Conservation (phyloP, 1,140 invertebrate genomes). For the Condylostylus longicornis region DNA sequence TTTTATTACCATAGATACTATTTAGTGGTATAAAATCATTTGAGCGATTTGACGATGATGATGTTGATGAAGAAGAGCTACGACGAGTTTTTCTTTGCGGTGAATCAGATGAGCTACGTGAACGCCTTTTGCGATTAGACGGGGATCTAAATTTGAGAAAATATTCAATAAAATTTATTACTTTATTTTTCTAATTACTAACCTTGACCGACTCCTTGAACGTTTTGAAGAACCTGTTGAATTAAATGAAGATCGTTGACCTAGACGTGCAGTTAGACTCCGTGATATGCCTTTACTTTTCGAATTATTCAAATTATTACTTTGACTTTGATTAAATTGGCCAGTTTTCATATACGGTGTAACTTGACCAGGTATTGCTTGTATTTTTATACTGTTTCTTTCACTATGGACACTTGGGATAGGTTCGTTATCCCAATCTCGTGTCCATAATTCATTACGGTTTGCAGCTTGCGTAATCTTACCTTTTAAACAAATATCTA, state of each 20-base stretch:
- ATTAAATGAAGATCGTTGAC: slow-evolving; percentile 8
- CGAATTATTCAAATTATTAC: slow-evolving; percentile 2
- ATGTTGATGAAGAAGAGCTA: slow-evolving; percentile 12
- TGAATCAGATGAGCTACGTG: slow-evolving; percentile 19
- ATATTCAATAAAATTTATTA: not conserved
- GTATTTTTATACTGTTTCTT: slow-evolving; percentile 42
- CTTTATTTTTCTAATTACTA: slow-evolving; percentile 11
- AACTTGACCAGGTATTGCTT: too few relatives aligned
- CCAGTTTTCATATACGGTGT: too few relatives aligned
- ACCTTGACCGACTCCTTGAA: slow-evolving; percentile 26
- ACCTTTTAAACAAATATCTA: slow-evolving; percentile 84
- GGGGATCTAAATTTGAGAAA: slow-evolving; percentile 12
- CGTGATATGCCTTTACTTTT: slow-evolving; percentile 9
- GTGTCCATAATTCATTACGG: slow-evolving; percentile 66
- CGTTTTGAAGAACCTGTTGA: slow-evolving; percentile 9
- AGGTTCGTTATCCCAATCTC: slow-evolving; percentile 84
- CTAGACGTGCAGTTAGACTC: slow-evolving; percentile 14
- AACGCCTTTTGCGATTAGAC: slow-evolving; percentile 19
- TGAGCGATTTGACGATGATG: slow-evolving; percentile 13
- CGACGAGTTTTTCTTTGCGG: slow-evolving; percentile 13
- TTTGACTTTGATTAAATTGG: too few relatives aligned
- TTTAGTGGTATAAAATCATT: slow-evolving; percentile 22
- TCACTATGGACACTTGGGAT: slow-evolving; percentile 71
- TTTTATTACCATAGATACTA: slow-evolving; percentile 12
- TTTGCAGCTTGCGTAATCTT: slow-evolving; percentile 80